Conservation (phyloP, 2,113 vertebrate species). For the Puntigrus tetrazona region DNA sequence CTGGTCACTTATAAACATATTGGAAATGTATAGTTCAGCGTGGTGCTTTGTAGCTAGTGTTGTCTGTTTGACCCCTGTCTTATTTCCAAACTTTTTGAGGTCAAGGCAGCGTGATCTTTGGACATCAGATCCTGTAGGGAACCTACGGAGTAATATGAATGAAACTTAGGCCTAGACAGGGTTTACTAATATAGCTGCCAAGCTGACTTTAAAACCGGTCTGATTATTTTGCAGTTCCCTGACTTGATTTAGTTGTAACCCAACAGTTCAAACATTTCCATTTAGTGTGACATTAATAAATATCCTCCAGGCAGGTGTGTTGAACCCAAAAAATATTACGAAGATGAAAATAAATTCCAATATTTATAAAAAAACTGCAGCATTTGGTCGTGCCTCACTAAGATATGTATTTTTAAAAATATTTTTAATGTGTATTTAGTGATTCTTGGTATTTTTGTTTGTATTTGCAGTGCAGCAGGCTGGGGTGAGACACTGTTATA, state of each 20-base stretch:
- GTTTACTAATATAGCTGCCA: not conserved
- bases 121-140: not conserved
- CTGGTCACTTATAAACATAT: not conserved
- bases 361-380: not conserved
- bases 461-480: conserved; percentile 84
- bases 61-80: not conserved
- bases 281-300: not conserved
- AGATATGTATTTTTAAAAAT: not conserved
- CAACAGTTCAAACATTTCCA: not conserved
- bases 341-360: not conserved
- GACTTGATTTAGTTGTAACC: not conserved
- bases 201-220: not conserved
- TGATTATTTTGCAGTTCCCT: no score
- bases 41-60: not conserved
- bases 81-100: conserved; percentile 10
- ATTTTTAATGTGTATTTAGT: not conserved
- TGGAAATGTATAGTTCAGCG: not conserved
- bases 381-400: not conserved
- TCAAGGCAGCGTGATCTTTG: conserved; percentile 16
- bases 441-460: conserved; percentile 14
- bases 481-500: conserved; percentile 89
- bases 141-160: not conserved
- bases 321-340: not conserved
- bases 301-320: not conserved
- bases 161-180: not conserved